Percentiles rank a stretch among this genome's conserved stretches.
These are phyloP conservation scores for Melitaea athalia DNA, from an alignment of 2,888 invertebrate species.

Conservation along the genomic window DNA sequence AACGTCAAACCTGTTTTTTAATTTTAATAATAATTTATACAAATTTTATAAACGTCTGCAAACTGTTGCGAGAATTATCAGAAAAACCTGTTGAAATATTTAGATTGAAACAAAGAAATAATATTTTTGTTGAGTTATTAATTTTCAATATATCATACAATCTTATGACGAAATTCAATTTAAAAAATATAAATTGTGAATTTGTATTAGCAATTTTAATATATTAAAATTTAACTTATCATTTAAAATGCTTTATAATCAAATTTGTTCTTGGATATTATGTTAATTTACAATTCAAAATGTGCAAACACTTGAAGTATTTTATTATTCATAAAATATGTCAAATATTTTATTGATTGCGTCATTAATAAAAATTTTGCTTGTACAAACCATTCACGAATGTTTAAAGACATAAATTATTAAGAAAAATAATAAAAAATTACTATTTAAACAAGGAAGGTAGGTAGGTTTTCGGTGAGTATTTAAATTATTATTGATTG, in stretches of 20 bases:
- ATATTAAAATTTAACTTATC: constrained; percentile 4
- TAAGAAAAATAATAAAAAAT: background rate
- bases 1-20: too few species aligned
- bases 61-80: background rate
- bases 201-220: background rate
- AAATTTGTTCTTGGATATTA: constrained; percentile 5
- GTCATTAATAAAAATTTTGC: background rate
- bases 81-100: background rate
- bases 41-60: background rate
- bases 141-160: background rate
- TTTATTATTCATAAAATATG: background rate
- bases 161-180: background rate
- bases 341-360: background rate
- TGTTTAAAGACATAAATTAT: background rate
- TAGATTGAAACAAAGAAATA: background rate
- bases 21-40: background rate
- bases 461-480: too few species aligned
- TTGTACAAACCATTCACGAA: background rate
- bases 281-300: constrained; percentile 3
- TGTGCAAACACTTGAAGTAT: background rate
- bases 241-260: constrained; percentile 7
- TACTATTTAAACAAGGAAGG: too few species aligned
- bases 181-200: constrained; percentile 6
- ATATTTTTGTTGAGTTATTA: background rate
- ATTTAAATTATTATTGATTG: too few species aligned